Percentiles rank a stretch among this genome's conserved stretches.
These are phyloP conservation scores for Mugil cephalus DNA, from an alignment of 2,113 vertebrate species.

Conservation along the genomic window DNA sequence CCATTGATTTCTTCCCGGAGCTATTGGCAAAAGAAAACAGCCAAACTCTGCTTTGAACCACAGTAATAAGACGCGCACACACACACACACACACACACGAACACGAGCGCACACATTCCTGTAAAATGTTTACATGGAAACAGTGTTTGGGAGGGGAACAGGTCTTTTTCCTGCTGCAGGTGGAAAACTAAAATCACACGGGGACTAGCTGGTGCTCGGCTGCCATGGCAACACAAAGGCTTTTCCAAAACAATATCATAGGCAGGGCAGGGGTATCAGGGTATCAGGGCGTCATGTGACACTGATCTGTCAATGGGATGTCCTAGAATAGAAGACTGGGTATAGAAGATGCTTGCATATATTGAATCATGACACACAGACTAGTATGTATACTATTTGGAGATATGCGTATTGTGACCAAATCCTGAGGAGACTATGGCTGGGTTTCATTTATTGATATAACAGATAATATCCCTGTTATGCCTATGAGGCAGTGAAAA, in stretches of 20 bases:
- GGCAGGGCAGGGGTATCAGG: conserved; percentile 28
- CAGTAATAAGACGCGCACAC: not conserved
- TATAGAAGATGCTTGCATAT: not conserved
- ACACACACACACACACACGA: conserved; percentile 1
- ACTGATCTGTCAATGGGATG: conserved; percentile 11
- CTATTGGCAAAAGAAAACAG: conserved; percentile 35
- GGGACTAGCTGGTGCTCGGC: conserved; percentile 43
- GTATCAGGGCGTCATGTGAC: conserved; percentile 47
- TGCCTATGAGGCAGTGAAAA: too few relatives aligned
- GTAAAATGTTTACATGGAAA: conserved; percentile 72
- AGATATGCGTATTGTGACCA: too few relatives aligned
- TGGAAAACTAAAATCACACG: conserved; percentile 63
- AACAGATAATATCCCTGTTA: too few relatives aligned
- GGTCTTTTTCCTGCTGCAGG: conserved; percentile 69
- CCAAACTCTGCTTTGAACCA: conserved; percentile 10
- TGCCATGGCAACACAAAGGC: conserved; percentile 53
- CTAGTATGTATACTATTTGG: too few relatives aligned
- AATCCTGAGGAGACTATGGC: too few relatives aligned
- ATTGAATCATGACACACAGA: conserved; percentile 2
- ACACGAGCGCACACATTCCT: conserved; percentile 27
- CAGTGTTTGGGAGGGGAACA: conserved; percentile 52
- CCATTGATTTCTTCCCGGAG: conserved; percentile 59
- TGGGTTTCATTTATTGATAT: too few relatives aligned
- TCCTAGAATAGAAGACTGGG: conserved; percentile 17
- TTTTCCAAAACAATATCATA: conserved; percentile 65